Evolutionary conservation across 2,797 vertebrate species (phyloP).

Genomic region (Hafferia zeledoni): DNA sequence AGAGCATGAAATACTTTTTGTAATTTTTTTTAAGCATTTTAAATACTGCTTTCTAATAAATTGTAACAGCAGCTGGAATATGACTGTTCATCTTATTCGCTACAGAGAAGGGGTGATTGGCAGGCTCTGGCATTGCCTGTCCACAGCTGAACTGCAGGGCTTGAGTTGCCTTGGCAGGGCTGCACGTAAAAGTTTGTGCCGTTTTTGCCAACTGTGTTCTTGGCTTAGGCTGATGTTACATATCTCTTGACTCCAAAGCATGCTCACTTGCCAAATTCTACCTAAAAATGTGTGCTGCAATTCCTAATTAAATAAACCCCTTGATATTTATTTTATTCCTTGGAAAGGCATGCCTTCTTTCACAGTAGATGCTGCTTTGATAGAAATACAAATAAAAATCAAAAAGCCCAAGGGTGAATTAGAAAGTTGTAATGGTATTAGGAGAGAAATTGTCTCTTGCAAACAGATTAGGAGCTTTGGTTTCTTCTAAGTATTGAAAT

Average conservation of each 20-base stretch:
- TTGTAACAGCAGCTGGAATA: not conserved
- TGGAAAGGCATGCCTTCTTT: not conserved
- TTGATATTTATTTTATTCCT: not conserved
- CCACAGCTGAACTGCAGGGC: conserved; percentile 25
- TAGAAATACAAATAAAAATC: not conserved
- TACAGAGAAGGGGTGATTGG: not conserved
- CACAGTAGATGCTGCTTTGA: not conserved
- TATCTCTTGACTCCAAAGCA: conserved; percentile 7
- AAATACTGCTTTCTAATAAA: not conserved
- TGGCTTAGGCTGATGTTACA: conserved; percentile 43
- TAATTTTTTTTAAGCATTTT: not conserved
- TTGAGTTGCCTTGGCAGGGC: conserved; percentile 41
- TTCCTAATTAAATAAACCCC: conserved; percentile 51
- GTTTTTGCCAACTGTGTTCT: conserved; percentile 46
- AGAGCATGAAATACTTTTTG: not conserved
- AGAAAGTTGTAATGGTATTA: not conserved
- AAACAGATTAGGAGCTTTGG: not conserved
- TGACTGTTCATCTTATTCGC: not conserved
- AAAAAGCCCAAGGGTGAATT: not conserved
- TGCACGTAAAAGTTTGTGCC: not conserved
- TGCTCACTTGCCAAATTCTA: conserved; percentile 29
- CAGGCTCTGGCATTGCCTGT: conserved; percentile 15
- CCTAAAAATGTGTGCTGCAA: conserved; percentile 49
- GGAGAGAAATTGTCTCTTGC: not conserved
- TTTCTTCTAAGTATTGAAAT: not conserved